Conservation (phyloP, 2,113 vertebrate species). For the Antigone vipio region DNA sequence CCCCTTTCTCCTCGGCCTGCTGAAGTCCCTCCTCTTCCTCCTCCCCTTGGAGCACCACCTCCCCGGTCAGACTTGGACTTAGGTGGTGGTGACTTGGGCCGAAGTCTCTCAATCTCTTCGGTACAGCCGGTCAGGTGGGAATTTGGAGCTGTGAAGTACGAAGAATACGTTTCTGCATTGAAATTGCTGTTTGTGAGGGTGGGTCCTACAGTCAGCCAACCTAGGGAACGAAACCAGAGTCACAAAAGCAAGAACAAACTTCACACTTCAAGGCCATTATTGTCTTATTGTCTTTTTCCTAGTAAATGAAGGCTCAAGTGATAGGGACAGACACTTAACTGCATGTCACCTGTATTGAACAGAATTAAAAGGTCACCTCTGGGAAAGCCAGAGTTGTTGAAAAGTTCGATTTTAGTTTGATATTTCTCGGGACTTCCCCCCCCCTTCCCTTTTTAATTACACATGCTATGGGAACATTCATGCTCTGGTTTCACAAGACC, state of each 20-base stretch:
- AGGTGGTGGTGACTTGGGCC: conserved; percentile 92
- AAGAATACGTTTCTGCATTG: conserved; percentile 87
- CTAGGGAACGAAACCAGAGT: conserved; percentile 57
- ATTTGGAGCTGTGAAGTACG: conserved; percentile 84
- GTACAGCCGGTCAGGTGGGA: conserved; percentile 92
- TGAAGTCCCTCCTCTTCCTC: conserved; percentile 85
- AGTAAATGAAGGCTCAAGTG: not conserved
- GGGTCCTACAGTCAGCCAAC: conserved; percentile 96
- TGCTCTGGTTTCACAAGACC: not conserved
- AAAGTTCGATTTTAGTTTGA: not conserved
- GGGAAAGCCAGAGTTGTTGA: not conserved
- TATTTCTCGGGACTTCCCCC: not conserved
- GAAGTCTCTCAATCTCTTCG: conserved; percentile 94
- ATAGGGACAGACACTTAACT: not conserved
- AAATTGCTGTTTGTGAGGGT: conserved; percentile 98
- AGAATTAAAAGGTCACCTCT: not conserved
- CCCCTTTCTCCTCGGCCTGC: conserved; percentile 88
- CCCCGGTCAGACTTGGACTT: conserved; percentile 91
- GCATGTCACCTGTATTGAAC: rapidly evolving
- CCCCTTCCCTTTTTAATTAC: not conserved
- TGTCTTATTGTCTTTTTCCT: not conserved
- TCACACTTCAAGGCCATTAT: rapidly evolving
- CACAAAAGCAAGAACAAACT: not conserved
- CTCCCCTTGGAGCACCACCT: conserved; percentile 87
- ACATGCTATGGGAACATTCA: not conserved